phyloP scores from a whole-genome alignment of 2,797 vertebrate species.

The Channa striata region DNA sequence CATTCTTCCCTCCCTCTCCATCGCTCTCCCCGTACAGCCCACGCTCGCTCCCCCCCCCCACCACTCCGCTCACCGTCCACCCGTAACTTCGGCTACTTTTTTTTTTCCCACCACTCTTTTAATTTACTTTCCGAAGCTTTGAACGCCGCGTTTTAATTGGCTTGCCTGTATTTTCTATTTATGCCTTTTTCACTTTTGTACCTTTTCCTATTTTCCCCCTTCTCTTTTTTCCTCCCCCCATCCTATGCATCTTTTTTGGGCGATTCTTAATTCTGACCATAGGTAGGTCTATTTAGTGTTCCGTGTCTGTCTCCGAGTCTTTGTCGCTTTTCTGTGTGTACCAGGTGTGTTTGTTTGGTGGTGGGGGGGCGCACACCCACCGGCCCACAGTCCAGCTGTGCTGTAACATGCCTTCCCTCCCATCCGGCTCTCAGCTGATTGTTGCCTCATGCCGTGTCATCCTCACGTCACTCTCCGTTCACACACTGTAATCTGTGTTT shows the following conservation, averaged over 20 bases:
- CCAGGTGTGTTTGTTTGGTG: slow-evolving; percentile 65
- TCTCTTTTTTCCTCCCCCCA: slow-evolving; percentile 73
- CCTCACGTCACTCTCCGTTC: slow-evolving; percentile 56
- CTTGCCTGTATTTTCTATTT: slow-evolving; percentile 76
- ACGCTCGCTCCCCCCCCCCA: slow-evolving; percentile 63
- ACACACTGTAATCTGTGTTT: slow-evolving; percentile 52
- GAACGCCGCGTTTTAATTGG: slow-evolving; percentile 67
- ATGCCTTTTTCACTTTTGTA: slow-evolving; percentile 76
- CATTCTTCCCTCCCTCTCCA: slow-evolving; percentile 64
- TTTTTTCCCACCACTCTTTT: slow-evolving; percentile 58
- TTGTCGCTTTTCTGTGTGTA: slow-evolving; percentile 71
- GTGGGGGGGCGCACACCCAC: slow-evolving; percentile 52
- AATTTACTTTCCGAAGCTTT: slow-evolving; percentile 47
- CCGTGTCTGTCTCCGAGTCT: slow-evolving; percentile 79
- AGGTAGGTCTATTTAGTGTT: slow-evolving; percentile 86
- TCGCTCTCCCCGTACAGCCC: slow-evolving; percentile 70
- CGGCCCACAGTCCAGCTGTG: slow-evolving; percentile 53
- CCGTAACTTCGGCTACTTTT: slow-evolving; percentile 78
- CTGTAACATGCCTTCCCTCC: slow-evolving; percentile 56
- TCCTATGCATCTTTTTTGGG: slow-evolving; percentile 82
- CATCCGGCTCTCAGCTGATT: slow-evolving; percentile 71
- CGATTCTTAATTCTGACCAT: slow-evolving; percentile 79
- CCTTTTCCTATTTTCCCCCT: slow-evolving; percentile 67
- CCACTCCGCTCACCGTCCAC: slow-evolving; percentile 65
- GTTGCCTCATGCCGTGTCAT: slow-evolving; percentile 74